Evolutionary conservation across 2,113 vertebrate species (phyloP).

Genomic region (Cryptomyrus ogoouensis): DNA sequence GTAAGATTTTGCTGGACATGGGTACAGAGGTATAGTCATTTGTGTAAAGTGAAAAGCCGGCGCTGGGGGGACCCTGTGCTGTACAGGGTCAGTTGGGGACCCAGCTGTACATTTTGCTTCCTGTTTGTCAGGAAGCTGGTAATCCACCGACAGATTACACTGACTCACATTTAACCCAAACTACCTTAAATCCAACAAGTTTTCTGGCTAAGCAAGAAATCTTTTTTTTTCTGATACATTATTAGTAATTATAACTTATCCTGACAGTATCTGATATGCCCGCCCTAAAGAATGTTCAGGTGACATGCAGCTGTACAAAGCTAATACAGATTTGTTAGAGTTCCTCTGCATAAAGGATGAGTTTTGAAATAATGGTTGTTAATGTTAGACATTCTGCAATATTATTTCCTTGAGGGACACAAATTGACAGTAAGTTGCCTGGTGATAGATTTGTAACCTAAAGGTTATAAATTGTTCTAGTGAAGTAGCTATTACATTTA

Average conservation of each 20-base stretch:
- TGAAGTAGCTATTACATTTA: neutral
- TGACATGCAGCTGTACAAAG: neutral
- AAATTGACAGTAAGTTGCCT: neutral
- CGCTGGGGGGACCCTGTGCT: neutral
- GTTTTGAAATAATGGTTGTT: neutral
- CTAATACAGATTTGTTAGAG: neutral
- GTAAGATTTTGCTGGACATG: neutral
- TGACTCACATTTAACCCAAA: neutral
- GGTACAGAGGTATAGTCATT: neutral
- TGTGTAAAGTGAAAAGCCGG: neutral
- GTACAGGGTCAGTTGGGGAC: neutral
- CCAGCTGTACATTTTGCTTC: neutral
- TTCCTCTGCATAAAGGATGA: neutral
- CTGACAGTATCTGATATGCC: neutral
- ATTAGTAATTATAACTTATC: neutral
- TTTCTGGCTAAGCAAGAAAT: neutral
- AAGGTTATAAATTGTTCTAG: neutral
- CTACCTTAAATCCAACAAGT: neutral
- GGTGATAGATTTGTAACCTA: neutral
- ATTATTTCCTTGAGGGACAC: neutral
- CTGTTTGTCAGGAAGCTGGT: neutral
- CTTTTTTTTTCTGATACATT: neutral
- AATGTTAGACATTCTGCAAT: neutral
- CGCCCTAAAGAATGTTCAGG: neutral
- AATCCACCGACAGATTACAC: neutral